Base-by-base conservation (phyloP, 2,797 vertebrate genomes). In the Chromis chromis region DNA sequence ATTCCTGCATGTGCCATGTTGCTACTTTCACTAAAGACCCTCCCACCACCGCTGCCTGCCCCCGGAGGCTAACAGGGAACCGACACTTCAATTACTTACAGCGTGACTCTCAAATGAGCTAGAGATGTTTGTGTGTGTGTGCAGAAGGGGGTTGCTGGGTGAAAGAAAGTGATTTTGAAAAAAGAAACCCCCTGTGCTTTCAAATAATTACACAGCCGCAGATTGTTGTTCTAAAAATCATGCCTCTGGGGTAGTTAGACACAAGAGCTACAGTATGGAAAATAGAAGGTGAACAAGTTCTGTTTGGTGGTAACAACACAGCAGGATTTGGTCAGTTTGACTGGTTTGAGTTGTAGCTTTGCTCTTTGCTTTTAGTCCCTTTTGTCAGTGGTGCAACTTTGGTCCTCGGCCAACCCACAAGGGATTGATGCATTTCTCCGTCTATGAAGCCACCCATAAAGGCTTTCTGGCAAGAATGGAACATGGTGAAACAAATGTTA, bases 211-310 rank as follows among this genome's bases (percentile, higher is more conserved):
- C 85, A 89, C 70, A 77, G 79, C 79, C 24, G 0, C 81, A 88
- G 86, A 91, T 91, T 93, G 87, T 85, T 83, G 79, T 85, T 91
- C 76, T 86, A 87, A 87, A n/a, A 87, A 87, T 89, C 84, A 83
- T 73, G 70, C 86, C 89, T 85, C 54, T 84, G 54, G 78, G 86
- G 69, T 39, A 24, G 79, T 82, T 79, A 73, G 75, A 83, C 21
- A 10, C 44, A 14, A 52, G 49, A 66, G 50, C 67, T 44, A 31
- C 25, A 8, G 57, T 40, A 52, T 42, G 60, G 31, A 0, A 4
- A 71, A 71, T 70, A 66, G 13, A 60, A 58, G 22, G 62, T 42
- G 64, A 69, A 44, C 27, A 44, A 21, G 49, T 60, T 79, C 69
- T 74, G 49, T 56, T 77, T 62, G n/a, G 22, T 44, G 69, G 64